Conservation (phyloP, 53 echinoderm and acorn worm species). For the Holothuria leucospilota region DNA sequence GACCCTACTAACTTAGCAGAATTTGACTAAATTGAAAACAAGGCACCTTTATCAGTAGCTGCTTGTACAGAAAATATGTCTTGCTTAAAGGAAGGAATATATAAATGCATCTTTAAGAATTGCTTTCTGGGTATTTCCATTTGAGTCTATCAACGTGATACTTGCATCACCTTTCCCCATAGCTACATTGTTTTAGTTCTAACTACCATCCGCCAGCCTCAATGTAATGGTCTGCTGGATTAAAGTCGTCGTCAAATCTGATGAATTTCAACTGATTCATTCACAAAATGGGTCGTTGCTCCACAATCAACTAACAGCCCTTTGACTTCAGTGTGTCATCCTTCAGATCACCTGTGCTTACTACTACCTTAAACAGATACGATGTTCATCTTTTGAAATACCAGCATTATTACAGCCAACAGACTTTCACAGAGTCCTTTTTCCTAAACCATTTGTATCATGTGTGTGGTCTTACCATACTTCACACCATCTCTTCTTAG, state of each 20-base stretch:
- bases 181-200: slow-evolving; percentile 42
- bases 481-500: not conserved
- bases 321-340: slow-evolving; percentile 9
- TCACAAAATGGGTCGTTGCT: slow-evolving; percentile 43
- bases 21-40: slow-evolving; percentile 18
- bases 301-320: slow-evolving; percentile 50
- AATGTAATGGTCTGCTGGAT: slow-evolving; percentile 35
- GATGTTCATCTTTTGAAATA: not conserved
- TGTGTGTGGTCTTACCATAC: not conserved
- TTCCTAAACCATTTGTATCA: not conserved
- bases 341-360: not conserved
- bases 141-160: slow-evolving; percentile 12
- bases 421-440: not conserved
- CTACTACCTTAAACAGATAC: not conserved
- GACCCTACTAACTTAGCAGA: not conserved
- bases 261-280: slow-evolving; percentile 26
- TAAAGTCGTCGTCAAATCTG: slow-evolving; percentile 35
- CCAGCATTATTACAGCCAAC: not conserved
- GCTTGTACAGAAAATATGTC: slow-evolving; percentile 48
- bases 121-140: not conserved
- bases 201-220: slow-evolving; percentile 51
- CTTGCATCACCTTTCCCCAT: slow-evolving; percentile 16
- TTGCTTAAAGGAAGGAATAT: slow-evolving; percentile 37
- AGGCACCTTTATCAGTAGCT: slow-evolving; percentile 35
- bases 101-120: slow-evolving; percentile 43